Percentiles rank a stretch among this genome's conserved stretches.
phyloP scores from a whole-genome alignment of 2,888 invertebrate species.

The Drosophila tripunctata region DNA sequence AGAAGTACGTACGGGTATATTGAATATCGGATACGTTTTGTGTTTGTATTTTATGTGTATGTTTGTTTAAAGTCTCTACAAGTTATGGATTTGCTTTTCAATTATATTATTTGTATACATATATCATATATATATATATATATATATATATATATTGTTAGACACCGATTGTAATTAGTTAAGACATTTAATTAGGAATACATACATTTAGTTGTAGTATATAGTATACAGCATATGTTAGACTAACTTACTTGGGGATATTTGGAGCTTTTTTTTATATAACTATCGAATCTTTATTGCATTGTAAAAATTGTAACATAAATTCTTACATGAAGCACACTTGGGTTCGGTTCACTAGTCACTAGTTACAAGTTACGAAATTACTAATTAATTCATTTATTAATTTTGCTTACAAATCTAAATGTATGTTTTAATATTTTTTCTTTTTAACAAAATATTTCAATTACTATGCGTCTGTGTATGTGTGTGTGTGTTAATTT shows the following conservation, averaged over 20 bases:
- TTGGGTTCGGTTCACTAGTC: constrained; percentile 77
- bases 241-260: constrained; percentile 37
- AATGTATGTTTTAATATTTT: neutral
- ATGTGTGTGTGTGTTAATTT: constrained; percentile 10
- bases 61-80: constrained; percentile 65
- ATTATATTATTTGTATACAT: no score
- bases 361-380: constrained; percentile 16
- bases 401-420: constrained; percentile 20
- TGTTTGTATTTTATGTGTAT: constrained; percentile 39
- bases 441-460: constrained; percentile 63
- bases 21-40: constrained; percentile 55
- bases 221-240: constrained; percentile 37
- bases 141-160: constrained; percentile 30
- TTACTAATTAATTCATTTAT: constrained; percentile 32
- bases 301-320: constrained; percentile 67
- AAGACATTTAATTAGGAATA: constrained; percentile 45
- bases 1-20: constrained; percentile 7
- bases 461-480: constrained; percentile 30
- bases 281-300: constrained; percentile 28
- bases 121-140: no score
- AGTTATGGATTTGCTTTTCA: constrained; percentile 36
- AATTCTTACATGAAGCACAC: constrained; percentile 82
- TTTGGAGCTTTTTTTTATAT: constrained; percentile 16
- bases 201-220: constrained; percentile 44
- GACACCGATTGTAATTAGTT: constrained; percentile 49